Conservation (phyloP, 2,888 invertebrate species). For the Boloria euphrosyne region DNA sequence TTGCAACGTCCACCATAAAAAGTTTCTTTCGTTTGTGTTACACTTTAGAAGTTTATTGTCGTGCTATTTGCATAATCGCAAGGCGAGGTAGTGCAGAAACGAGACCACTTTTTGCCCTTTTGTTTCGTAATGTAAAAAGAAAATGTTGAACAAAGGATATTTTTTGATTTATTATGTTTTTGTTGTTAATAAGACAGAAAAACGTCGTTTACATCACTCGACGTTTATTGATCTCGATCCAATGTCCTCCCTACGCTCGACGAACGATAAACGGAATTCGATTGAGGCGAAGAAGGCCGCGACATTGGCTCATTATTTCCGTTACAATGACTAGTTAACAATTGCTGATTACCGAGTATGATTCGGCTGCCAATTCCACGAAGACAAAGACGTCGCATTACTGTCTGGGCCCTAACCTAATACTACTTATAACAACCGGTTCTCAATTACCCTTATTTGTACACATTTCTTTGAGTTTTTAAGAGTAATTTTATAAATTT, state of each 20-base stretch:
- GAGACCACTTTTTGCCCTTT: slow-evolving; percentile 66
- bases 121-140: slow-evolving; percentile 68
- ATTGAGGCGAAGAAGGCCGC: slow-evolving; percentile 62
- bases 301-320: slow-evolving; percentile 67
- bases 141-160: slow-evolving; percentile 70
- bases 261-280: slow-evolving; percentile 61
- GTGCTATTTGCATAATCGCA: slow-evolving; percentile 78
- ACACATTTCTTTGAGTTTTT: slow-evolving; percentile 52
- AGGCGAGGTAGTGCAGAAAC: slow-evolving; percentile 73
- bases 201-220: slow-evolving; percentile 62
- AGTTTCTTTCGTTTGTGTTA: slow-evolving; percentile 66
- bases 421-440: slow-evolving; percentile 59
- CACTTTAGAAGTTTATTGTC: slow-evolving; percentile 75
- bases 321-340: slow-evolving; percentile 67
- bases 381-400: slow-evolving; percentile 51
- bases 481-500: slow-evolving; percentile 50
- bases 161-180: slow-evolving; percentile 68
- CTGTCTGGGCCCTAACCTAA: slow-evolving; percentile 60
- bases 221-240: slow-evolving; percentile 59
- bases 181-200: slow-evolving; percentile 60
- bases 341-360: slow-evolving; percentile 67
- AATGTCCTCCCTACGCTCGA: slow-evolving; percentile 60
- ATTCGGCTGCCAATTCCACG: slow-evolving; percentile 57
- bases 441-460: slow-evolving; percentile 62
- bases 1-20: slow-evolving; percentile 68